Evolutionary conservation across 2,888 invertebrate species (phyloP).

Genomic region (Leucophora obtusa): DNA sequence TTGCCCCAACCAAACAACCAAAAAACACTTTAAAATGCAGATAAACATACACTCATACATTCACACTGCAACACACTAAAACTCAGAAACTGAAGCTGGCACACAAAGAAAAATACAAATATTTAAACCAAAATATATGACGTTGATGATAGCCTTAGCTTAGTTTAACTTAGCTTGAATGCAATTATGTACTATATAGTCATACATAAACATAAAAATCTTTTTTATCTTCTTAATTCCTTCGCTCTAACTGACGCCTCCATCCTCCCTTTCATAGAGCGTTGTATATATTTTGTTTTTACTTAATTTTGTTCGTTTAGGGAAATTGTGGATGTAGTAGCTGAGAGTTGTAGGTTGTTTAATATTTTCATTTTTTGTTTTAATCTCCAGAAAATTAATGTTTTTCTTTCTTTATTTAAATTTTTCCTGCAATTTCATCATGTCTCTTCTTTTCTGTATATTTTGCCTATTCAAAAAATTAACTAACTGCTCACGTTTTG

Average conservation of each 20-base stretch:
- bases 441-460: background rate
- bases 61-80: background rate
- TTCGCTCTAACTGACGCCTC: background rate
- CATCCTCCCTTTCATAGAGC: background rate
- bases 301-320: slow-evolving; percentile 3
- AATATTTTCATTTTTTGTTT: slow-evolving; percentile 7
- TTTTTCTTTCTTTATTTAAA: slow-evolving; percentile 12
- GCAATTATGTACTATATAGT: slow-evolving; percentile 46
- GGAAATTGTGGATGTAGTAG: background rate
- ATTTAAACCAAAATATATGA: slow-evolving; percentile 30
- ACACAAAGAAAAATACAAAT: background rate
- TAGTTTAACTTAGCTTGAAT: slow-evolving; percentile 38
- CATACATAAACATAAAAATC: slow-evolving; percentile 44
- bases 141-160: slow-evolving; percentile 39
- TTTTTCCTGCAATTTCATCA: background rate
- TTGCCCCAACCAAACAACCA: slow-evolving; percentile 6
- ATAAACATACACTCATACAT: slow-evolving; percentile 4
- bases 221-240: slow-evolving; percentile 16
- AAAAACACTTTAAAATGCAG: slow-evolving; percentile 41
- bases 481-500: slow-evolving; percentile 48
- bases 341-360: slow-evolving; percentile 39
- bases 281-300: background rate
- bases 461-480: slow-evolving; percentile 17
- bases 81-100: background rate
- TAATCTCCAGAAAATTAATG: slow-evolving; percentile 25